A percentile compares a stretch with the other conserved stretches of the same genome.
Conservation (phyloP, 2,113 vertebrate species). For the Pitta sordida region DNA sequence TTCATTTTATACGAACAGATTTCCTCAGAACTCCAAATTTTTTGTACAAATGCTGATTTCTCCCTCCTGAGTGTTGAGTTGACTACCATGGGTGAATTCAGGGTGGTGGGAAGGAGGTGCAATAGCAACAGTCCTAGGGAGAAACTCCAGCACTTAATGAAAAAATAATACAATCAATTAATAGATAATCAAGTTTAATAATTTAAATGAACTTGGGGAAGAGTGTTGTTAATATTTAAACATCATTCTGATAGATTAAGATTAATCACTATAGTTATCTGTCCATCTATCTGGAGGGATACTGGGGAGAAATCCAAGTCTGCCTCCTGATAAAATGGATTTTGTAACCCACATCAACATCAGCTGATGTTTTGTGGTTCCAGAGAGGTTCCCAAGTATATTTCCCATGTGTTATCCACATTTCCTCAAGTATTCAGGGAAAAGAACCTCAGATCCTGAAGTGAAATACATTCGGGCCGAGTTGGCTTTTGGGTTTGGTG, state of each 20-base stretch:
- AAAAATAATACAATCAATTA: constrained; percentile 45
- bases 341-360: background rate
- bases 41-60: background rate
- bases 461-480: background rate
- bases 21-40: background rate
- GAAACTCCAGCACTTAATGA: background rate
- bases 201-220: background rate
- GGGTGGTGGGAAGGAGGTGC: background rate
- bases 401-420: background rate
- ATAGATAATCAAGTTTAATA: constrained; percentile 38
- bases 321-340: background rate
- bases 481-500: background rate
- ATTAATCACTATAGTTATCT: background rate
- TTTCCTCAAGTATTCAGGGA: background rate
- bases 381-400: fast-evolving
- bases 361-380: background rate
- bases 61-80: background rate
- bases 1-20: background rate
- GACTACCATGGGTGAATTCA: background rate
- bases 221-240: constrained; percentile 21
- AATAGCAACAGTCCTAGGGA: background rate
- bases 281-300: background rate
- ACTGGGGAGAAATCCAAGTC: background rate
- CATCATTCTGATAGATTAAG: background rate
- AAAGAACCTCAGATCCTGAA: background rate